A percentile compares a stretch with the other conserved stretches of the same genome.
Evolutionary conservation across 92 coral and sea anemone genomes (phyloP).

Genomic region (Zoanthus gigantus): DNA sequence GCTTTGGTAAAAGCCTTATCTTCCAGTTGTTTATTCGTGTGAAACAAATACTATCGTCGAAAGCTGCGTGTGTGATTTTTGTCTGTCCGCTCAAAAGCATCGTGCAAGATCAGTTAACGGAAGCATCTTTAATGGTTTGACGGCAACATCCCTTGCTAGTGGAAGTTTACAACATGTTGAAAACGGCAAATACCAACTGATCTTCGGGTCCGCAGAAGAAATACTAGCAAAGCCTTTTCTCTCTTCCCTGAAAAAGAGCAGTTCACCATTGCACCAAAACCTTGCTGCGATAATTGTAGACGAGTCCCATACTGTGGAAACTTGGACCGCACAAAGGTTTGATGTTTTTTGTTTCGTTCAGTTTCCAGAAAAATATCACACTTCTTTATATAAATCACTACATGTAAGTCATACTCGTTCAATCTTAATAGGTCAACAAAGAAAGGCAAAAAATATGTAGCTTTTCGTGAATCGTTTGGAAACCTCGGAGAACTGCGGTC

Average conservation of each 20-base stretch:
- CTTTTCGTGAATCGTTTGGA: slow-evolving; percentile 33
- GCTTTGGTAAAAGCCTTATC: background rate
- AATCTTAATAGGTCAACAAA: background rate
- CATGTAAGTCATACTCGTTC: background rate
- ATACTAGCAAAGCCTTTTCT: slow-evolving; percentile 27
- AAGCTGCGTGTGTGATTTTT: background rate
- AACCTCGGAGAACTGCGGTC: slow-evolving; percentile 32
- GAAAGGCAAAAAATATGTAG: slow-evolving; percentile 2
- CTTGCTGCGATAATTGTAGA: slow-evolving; percentile 47
- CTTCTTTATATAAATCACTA: background rate
- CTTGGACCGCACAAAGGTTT: slow-evolving; percentile 56
- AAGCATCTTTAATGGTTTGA: slow-evolving; percentile 47
- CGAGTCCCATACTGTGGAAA: slow-evolving; percentile 46
- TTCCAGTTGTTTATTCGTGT: background rate
- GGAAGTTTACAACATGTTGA: slow-evolving; percentile 34
- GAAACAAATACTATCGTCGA: background rate
- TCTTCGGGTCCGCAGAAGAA: slow-evolving; percentile 59
- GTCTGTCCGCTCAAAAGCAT: slow-evolving; percentile 48
- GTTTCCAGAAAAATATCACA: background rate
- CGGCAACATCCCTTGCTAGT: background rate
- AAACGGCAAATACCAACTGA: slow-evolving; percentile 44
- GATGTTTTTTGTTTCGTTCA: background rate
- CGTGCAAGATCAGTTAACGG: slow-evolving; percentile 18
- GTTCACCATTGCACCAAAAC: slow-evolving; percentile 39
- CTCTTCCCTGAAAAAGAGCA: slow-evolving; percentile 22